Evolutionary conservation across 2,888 invertebrate species (phyloP).

Genomic region (Tanaodytes sp.): DNA sequence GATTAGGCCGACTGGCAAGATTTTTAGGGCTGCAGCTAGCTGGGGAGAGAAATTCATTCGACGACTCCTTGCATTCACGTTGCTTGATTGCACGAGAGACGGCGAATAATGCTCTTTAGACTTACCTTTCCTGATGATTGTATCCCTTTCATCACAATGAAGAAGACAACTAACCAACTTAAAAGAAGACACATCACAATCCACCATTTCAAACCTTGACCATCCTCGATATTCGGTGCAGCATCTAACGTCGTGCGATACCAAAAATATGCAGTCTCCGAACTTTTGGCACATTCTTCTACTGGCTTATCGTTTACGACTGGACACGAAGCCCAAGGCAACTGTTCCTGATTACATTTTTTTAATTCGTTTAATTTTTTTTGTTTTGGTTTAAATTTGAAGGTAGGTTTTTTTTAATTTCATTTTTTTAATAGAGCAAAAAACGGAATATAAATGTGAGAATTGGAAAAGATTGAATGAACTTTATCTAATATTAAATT

Average conservation of each 20-base stretch:
- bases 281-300: constrained; percentile 89
- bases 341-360: constrained; percentile 77
- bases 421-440: too few relatives aligned
- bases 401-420: too few relatives aligned
- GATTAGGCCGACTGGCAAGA: constrained; percentile 37
- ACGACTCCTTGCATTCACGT: constrained; percentile 38
- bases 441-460: too few relatives aligned
- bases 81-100: constrained; percentile 29
- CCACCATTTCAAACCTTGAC: constrained; percentile 92
- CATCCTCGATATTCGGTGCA: constrained; percentile 87
- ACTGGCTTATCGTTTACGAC: constrained; percentile 79
- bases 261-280: constrained; percentile 90
- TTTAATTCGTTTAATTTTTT: not conserved
- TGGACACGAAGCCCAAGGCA: constrained; percentile 91
- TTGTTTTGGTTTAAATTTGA: too few relatives aligned
- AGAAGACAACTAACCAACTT: constrained; percentile 93
- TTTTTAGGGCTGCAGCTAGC: constrained; percentile 34
- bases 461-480: too few relatives aligned
- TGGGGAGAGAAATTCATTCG: constrained; percentile 39
- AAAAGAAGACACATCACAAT: constrained; percentile 89
- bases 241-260: constrained; percentile 91
- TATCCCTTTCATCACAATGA: constrained; percentile 96
- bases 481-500: too few relatives aligned
- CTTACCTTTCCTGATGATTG: constrained; percentile 94
- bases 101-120: constrained; percentile 11